A percentile compares a stretch with the other conserved stretches of the same genome.
These are phyloP conservation scores for Nebria salina DNA, from an alignment of 2,888 invertebrate species.

Conservation along the genomic window DNA sequence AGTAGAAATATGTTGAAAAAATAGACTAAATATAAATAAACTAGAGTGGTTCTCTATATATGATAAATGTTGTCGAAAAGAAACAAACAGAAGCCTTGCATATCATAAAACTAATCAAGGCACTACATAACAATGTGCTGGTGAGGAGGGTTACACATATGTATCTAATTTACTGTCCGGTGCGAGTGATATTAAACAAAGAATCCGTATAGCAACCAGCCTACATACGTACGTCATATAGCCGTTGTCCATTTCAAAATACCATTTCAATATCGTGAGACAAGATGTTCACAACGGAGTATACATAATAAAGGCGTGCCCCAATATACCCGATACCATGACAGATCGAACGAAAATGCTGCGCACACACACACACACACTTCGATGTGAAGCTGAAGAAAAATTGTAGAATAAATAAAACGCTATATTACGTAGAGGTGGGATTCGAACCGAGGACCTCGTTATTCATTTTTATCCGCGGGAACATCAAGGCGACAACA, in stretches of 20 bases:
- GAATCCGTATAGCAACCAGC: slow-evolving; percentile 9
- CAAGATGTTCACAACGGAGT: slow-evolving; percentile 28
- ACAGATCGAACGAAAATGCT: slow-evolving; percentile 23
- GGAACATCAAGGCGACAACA: slow-evolving; percentile 54
- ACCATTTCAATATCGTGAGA: slow-evolving; percentile 18
- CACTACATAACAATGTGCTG: background rate
- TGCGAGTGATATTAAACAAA: slow-evolving; percentile 22
- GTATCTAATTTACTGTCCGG: slow-evolving; percentile 11
- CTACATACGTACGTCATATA: slow-evolving; percentile 17
- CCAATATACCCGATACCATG: slow-evolving; percentile 43
- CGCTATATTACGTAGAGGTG: slow-evolving; percentile 11
- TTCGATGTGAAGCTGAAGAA: slow-evolving; percentile 5
- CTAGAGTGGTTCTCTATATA: too few species aligned
- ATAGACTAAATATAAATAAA: too few species aligned
- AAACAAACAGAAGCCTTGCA: background rate
- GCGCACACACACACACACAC: background rate
- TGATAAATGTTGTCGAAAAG: background rate
- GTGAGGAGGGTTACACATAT: background rate
- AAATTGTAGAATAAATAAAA: slow-evolving; percentile 3
- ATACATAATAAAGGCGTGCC: slow-evolving; percentile 42
- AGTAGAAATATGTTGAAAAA: too few species aligned
- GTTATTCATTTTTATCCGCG: slow-evolving; percentile 58
- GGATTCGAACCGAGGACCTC: slow-evolving; percentile 50
- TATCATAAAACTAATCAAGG: background rate
- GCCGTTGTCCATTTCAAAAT: slow-evolving; percentile 19